phyloP scores from a whole-genome alignment of 2,113 vertebrate genomes.

The Osmerus mordax region DNA sequence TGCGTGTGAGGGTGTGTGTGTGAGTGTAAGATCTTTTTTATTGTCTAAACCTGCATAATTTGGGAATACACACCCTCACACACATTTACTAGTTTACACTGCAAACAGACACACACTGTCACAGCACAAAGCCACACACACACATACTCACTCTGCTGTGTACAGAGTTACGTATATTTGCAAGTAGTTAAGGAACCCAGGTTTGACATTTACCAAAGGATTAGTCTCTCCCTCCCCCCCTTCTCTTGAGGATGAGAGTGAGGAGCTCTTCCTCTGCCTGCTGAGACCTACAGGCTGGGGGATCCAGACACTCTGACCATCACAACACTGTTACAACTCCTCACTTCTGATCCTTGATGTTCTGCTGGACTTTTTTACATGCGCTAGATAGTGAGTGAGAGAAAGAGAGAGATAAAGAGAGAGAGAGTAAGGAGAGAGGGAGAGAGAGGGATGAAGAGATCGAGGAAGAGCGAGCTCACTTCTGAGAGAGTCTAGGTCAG shows the following conservation, averaged over 20 bases:
- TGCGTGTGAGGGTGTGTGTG: too few species aligned
- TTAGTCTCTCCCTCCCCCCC: not conserved
- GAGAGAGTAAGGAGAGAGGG: not conserved
- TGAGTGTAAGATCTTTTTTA: too few species aligned
- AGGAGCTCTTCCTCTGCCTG: too few species aligned
- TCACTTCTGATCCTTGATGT: too few species aligned
- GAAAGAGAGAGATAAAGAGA: not conserved
- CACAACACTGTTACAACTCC: too few species aligned
- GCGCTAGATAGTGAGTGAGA: not conserved
- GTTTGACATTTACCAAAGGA: slow-evolving; percentile 31
- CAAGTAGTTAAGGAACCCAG: not conserved
- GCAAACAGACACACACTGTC: not conserved
- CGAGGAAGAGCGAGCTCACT: not conserved
- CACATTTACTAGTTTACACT: not conserved
- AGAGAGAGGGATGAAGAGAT: not conserved
- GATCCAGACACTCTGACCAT: too few species aligned
- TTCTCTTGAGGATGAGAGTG: not conserved
- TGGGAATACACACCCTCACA: not conserved
- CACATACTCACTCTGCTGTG: not conserved
- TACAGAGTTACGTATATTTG: slow-evolving; percentile 2
- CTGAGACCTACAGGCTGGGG: too few species aligned
- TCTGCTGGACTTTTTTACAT: not conserved
- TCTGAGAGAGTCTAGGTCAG: not conserved
- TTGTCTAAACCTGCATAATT: too few species aligned
- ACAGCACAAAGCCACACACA: not conserved